Conservation (phyloP, 2,113 vertebrate species). For the Athene noctua region DNA sequence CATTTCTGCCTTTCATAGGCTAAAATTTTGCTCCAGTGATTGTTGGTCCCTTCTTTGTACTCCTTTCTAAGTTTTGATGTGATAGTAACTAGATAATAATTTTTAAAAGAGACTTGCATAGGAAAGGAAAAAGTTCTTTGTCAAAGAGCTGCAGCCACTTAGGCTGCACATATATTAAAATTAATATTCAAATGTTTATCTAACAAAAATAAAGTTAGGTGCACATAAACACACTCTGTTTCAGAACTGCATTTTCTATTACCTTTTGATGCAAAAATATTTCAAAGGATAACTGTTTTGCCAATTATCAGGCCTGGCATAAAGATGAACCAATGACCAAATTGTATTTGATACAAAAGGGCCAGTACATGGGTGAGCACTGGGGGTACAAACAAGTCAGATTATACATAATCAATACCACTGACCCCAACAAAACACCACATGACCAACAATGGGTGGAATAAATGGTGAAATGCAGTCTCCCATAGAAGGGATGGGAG, state of each 20-base stretch:
- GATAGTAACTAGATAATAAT: not conserved
- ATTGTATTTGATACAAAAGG: no score
- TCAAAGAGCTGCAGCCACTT: not conserved
- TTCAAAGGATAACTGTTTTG: not conserved
- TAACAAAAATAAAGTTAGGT: not conserved
- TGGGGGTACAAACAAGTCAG: no score
- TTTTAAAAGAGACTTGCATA: not conserved
- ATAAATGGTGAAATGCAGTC: no score
- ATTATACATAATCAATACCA: no score
- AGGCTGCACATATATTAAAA: not conserved
- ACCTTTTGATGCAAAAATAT: not conserved
- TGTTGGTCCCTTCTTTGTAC: not conserved
- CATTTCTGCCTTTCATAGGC: not conserved
- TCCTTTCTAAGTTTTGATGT: not conserved
- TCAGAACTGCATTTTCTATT: not conserved
- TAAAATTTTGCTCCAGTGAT: not conserved
- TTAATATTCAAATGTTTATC: not conserved
- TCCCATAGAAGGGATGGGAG: no score
- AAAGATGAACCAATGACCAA: no score
- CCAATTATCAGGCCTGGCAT: no score
- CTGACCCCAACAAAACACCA: no score
- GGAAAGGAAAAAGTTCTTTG: not conserved
- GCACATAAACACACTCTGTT: not conserved
- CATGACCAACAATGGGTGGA: no score
- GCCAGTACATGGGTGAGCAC: no score